Base-by-base conservation (phyloP, 2,888 invertebrate species). In the Yponomeuta evonymella region DNA sequence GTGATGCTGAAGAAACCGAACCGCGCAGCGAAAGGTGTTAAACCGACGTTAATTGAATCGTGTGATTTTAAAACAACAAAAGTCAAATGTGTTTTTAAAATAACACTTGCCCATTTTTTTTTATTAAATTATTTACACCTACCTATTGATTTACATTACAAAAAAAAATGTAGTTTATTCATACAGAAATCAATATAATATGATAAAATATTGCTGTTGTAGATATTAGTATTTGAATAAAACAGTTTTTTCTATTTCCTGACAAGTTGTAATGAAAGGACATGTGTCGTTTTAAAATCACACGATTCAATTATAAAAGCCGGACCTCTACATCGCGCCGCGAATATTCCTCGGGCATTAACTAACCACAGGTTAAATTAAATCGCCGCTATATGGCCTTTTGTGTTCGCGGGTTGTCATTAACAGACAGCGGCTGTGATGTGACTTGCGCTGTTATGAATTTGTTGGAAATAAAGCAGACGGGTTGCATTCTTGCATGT, bases 331-430 rank as follows among this genome's bases (percentile, higher is more conserved):
- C 10, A 65, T 65, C 48, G 23, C 43, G 29, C 67, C 67, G 43
- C 12, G 10, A 48, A n/a, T 30, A 51, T 69, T 69, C 29, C 15
- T 30, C 62, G 36, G 33, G 43, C 43, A 70, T 73, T 71, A 72
- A 70, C 58, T 58, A 70, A 73, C 73, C 73, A 70, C 73, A 73
- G 68, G 64, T 68, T 72, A 69, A 73, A 73, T 70, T 73, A 70
- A 71, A 72, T 72, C 71, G 71, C 48, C 63, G 67, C 65, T 65
- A 69, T 72, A 73, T 73, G 70, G 64, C 72, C 72, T 72, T 73
- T 73, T 73, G 73, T 71, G 71, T 70, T 71, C 70, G 62, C 30
- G 43, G 62, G 15, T 64, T 70, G 70, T 72, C 74, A 72, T 70
- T 70, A 73, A 70, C 64, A 68, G 70, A 66, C 68, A 48, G 63